These are phyloP conservation scores for Glossophaga mutica DNA, from an alignment of 2,797 vertebrate species.

Conservation along the genomic window DNA sequence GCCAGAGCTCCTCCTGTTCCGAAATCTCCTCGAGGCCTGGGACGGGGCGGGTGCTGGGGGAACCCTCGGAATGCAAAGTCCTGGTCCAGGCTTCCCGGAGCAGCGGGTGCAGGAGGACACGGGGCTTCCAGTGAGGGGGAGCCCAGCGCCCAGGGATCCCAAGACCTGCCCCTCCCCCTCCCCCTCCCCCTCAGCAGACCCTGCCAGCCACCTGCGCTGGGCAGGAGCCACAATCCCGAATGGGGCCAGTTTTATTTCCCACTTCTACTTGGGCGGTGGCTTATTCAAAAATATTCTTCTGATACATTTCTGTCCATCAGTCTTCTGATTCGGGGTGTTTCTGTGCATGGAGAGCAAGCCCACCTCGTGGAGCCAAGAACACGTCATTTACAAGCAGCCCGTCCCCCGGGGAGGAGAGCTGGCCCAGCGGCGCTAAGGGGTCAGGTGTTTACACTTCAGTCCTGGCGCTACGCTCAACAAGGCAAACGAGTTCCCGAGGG, in stretches of 20 bases:
- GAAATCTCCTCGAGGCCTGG: no score
- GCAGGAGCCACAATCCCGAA: neutral
- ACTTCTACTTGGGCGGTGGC: rapidly evolving
- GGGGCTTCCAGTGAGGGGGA: rapidly evolving
- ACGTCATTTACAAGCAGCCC: rapidly evolving
- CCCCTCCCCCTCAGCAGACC: neutral
- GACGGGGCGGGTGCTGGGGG: rapidly evolving
- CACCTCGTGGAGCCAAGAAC: no score
- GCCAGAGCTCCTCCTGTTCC: neutral
- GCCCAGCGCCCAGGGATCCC: rapidly evolving
- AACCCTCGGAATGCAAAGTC: neutral
- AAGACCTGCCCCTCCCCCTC: rapidly evolving
- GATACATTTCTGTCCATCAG: neutral
- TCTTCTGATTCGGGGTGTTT: neutral
- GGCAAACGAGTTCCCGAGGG: rapidly evolving
- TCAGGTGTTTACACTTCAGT: rapidly evolving
- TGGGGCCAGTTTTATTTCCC: neutral
- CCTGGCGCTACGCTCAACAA: no score
- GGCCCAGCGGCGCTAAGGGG: no score
- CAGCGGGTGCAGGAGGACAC: rapidly evolving
- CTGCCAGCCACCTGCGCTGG: no score
- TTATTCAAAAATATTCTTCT: neutral
- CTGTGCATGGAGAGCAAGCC: neutral
- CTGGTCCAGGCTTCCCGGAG: rapidly evolving
- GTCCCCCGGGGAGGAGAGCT: rapidly evolving